Base-by-base conservation (phyloP, 2,113 vertebrate species). In the Morone saxatilis region DNA sequence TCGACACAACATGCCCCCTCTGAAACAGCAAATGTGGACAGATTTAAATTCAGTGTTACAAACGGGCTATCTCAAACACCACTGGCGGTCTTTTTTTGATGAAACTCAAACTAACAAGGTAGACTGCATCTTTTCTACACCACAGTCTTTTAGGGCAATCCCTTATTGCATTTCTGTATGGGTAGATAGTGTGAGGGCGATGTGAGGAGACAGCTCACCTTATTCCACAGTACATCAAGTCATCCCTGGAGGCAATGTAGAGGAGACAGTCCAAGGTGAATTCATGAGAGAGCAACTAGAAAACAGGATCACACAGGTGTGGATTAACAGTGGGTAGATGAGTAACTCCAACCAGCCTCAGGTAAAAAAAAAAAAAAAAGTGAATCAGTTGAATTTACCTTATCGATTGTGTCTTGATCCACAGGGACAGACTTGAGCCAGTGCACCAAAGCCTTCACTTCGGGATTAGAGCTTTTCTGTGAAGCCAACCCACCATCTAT, bases 261-360 rank as follows among this genome's bases (percentile, higher is more conserved):
- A 97, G 92, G 71, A 98, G 94, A 86, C 89, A 86, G n/a, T 93
- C 94, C 88, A 98, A 94, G 69, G 95, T 97, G 94, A 98, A 98
- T 71, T 92, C 84, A 1, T 98, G 96, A 57, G 68, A 80, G 45
- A 96, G 61, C 76, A 98, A 83, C 97, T 98, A 81, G 0, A 86
- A 86, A 67, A 69, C 48, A 86, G 31, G 69, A 86, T 76, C 25
- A 62, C 19, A 82, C 20, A 68, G 13, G 60, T 76, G 47, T 31
- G 69, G 63, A 57, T 84, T 65, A 89, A 54, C 19, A 63, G 20
- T 5, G 71, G 47, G 38, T 43, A 19, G 45, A 62, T 75, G 72
- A 72, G 48, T 81, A 71, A 84, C 40, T 36, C 41, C 10, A 74
- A 56, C 7, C 4, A 60, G 36, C 56, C 8, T 43, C 14, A 31